These are phyloP conservation scores for Microcaecilia unicolor DNA, from an alignment of 2,797 vertebrate genomes.

Conservation along the genomic window DNA sequence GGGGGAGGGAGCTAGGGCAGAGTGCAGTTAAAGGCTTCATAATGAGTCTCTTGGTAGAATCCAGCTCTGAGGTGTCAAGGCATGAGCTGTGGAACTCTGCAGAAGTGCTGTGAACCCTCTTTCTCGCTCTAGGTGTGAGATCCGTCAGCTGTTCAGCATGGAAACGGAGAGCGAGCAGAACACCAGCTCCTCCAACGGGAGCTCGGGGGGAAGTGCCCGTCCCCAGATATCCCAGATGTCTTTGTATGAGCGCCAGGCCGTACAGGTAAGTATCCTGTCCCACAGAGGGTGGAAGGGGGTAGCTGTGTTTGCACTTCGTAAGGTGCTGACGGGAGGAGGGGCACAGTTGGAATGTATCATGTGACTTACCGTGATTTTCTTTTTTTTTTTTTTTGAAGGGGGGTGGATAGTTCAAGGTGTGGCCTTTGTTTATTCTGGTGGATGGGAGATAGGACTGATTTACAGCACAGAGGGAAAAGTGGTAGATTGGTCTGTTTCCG, in stretches of 20 bases:
- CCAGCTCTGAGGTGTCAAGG: no score
- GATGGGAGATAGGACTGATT: not conserved
- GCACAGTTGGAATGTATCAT: no score
- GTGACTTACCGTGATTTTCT: no score
- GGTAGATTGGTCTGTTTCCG: no score
- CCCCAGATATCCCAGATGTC: conserved; percentile 96
- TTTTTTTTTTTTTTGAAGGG: no score
- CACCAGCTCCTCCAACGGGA: conserved; percentile 71
- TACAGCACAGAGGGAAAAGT: fast-evolving
- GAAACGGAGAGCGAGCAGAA: conserved; percentile 92
- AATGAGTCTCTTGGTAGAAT: no score
- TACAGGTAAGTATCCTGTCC: conserved; percentile 67
- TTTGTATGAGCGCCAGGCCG: conserved; percentile 91
- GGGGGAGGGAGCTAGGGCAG: no score
- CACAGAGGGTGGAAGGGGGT: not conserved
- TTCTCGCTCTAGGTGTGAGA: not conserved
- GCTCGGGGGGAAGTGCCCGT: conserved; percentile 75
- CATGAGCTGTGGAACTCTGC: no score
- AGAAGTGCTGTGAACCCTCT: not conserved
- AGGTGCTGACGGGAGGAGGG: not conserved
- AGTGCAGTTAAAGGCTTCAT: no score
- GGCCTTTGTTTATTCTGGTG: not conserved
- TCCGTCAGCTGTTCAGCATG: no score
- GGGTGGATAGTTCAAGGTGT: fast-evolving
- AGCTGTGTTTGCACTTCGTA: no score